Evolutionary conservation across 2,888 invertebrate species (phyloP).

Genomic region (Apotomis betuletana): DNA sequence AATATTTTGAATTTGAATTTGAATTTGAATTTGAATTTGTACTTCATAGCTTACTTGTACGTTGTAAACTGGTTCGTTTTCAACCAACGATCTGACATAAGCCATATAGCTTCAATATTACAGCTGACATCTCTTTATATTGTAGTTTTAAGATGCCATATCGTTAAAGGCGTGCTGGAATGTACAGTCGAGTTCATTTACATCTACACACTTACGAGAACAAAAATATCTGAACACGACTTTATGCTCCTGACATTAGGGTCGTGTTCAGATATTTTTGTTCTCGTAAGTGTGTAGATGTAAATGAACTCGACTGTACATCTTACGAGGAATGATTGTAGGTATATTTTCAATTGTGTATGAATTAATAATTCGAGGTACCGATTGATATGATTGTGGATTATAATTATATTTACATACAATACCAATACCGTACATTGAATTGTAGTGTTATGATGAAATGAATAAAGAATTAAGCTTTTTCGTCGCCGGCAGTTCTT

Average conservation of each 20-base stretch:
- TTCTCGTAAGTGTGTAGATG: too few species aligned
- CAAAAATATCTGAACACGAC: too few species aligned
- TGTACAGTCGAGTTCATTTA: too few species aligned
- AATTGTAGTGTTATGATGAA: neutral
- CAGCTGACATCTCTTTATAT: neutral
- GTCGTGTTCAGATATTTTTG: too few species aligned
- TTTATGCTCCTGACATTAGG: too few species aligned
- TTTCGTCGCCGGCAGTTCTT: neutral
- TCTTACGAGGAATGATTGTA: neutral
- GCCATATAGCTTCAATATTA: neutral
- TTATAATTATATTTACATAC: slow-evolving; percentile 23
- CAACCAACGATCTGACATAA: neutral
- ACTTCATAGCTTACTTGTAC: slow-evolving; percentile 13
- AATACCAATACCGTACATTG: slow-evolving; percentile 2
- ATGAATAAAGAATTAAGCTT: neutral
- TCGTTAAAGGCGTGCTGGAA: slow-evolving; percentile 1
- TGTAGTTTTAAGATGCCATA: neutral
- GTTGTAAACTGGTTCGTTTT: slow-evolving; percentile 10
- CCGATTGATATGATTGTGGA: slow-evolving; percentile 14
- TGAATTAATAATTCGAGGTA: neutral
- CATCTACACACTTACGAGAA: too few species aligned
- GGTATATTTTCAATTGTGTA: slow-evolving; percentile 3
- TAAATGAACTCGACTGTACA: too few species aligned
- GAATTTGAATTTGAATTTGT: too few species aligned
- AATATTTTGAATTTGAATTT: too few species aligned